These are phyloP conservation scores for Phalacrocorax pelagicus DNA, from an alignment of 2,113 vertebrate genomes.

Conservation along the genomic window DNA sequence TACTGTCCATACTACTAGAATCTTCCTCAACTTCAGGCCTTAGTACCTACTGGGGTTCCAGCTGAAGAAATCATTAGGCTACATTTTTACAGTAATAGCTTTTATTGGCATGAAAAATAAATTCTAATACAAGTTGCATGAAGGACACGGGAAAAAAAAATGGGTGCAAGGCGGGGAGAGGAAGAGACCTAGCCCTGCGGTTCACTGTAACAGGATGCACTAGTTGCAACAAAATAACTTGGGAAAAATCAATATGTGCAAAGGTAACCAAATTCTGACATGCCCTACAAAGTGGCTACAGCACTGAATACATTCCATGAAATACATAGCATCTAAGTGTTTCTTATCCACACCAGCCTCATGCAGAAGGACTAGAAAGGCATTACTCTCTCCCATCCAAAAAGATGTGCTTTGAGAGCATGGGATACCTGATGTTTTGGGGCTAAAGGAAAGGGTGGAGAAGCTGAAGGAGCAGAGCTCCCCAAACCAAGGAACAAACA, in stretches of 20 bases:
- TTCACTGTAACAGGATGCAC: background rate
- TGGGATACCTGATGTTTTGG: background rate
- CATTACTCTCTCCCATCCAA: background rate
- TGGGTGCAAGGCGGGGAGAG: background rate
- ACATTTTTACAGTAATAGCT: background rate
- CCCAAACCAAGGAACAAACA: background rate
- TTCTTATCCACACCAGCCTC: background rate
- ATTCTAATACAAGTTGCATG: background rate
- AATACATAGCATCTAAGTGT: background rate
- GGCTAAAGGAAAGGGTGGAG: background rate
- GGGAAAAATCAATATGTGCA: background rate
- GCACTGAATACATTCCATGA: background rate
- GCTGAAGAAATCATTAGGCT: background rate
- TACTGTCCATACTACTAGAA: background rate
- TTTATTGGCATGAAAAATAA: conserved; percentile 7
- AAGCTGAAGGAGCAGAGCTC: background rate
- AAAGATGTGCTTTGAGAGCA: background rate
- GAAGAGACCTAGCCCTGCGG: accelerated
- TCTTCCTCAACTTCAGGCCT: background rate
- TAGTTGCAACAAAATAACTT: background rate
- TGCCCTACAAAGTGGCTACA: background rate
- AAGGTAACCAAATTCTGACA: background rate
- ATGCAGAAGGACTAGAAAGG: background rate
- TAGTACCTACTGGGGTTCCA: background rate
- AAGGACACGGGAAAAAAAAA: background rate